Evolutionary conservation across 2,888 invertebrate species (phyloP), one percentile per base, ranked within the genome.

Genomic region (Pheosia tremula): DNA sequence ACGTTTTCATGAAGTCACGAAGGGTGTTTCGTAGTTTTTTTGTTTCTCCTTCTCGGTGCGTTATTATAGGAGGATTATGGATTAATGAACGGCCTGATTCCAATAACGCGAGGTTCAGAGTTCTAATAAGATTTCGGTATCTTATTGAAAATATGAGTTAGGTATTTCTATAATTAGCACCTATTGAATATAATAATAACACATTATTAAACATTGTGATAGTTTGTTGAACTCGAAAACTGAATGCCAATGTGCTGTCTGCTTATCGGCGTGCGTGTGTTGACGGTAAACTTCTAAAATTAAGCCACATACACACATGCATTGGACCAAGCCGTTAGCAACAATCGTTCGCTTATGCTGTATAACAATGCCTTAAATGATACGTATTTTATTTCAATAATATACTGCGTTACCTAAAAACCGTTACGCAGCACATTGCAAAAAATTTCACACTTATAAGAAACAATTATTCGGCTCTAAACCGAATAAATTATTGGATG

Each of bases 231-330:
- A 73, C 78, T 74, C 71, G 68, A 63, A 71, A 76, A 69, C 77
- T 71, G 70, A 69, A 67, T 68, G 79, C 69, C 80, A 77, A 75
- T 73, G 75, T 74, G 75, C 71, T 79, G 77, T 77, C 55, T 66
- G 70, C 67, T 78, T 78, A 81, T 80, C 77, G 78, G 72, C 70
- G 66, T 67, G 58, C 68, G 72, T 67, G 62, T 57, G 67, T 67
- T 65, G 63, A 67, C 73, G 71, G 75, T 75, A 67, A 65, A 73
- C 69, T 67, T 74, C 71, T 75, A 74, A 74, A 74, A 72, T 66
- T 60, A 61, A 62, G 67, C 60, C 62, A 60, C 73, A 67, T 58
- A 50, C 38, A 43, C 50, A 11, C 54, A 10, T 50, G 58, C 61
- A 69, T 68, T 52, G 61, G 67, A 69, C 75, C 72, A 71, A 73